Evolutionary conservation across 2,797 vertebrate species (phyloP).

Genomic region (Rachycentron canadum): DNA sequence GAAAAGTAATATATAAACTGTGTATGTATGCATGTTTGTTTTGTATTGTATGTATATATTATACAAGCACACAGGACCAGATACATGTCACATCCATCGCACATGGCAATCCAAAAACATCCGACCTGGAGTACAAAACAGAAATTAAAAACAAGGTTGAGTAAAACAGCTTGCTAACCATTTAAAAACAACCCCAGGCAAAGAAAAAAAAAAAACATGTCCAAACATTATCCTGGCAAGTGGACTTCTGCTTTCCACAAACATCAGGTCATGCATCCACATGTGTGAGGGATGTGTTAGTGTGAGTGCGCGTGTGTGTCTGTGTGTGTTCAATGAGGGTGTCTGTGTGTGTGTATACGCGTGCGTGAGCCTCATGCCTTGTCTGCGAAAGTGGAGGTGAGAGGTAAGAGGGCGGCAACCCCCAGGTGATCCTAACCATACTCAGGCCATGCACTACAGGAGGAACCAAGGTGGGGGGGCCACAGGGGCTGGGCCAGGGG

Average conservation of each 20-base stretch:
- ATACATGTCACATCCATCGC: slow-evolving; percentile 79
- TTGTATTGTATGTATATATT: slow-evolving; percentile 83
- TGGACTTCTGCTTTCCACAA: slow-evolving; percentile 85
- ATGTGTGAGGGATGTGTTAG: slow-evolving; percentile 50
- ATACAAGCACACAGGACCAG: slow-evolving; percentile 85
- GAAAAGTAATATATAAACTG: slow-evolving; percentile 88
- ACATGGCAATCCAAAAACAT: slow-evolving; percentile 71
- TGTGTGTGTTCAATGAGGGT: slow-evolving; percentile 23
- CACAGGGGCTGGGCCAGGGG: slow-evolving; percentile 34
- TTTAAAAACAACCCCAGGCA: slow-evolving; percentile 78
- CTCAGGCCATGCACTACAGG: slow-evolving; percentile 93
- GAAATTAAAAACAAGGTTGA: slow-evolving; percentile 67
- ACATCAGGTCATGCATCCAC: slow-evolving; percentile 83
- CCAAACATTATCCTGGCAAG: slow-evolving; percentile 49
- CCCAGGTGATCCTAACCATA: slow-evolving; percentile 90
- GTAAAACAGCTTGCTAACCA: slow-evolving; percentile 73
- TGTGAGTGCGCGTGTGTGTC: slow-evolving; percentile 23
- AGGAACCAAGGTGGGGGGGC: slow-evolving; percentile 49
- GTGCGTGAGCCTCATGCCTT: slow-evolving; percentile 82
- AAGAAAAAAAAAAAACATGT: slow-evolving; percentile 44
- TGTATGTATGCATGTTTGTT: slow-evolving; percentile 81
- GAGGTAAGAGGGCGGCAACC: slow-evolving; percentile 41
- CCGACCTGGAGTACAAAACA: slow-evolving; percentile 75
- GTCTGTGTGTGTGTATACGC: slow-evolving; percentile 61
- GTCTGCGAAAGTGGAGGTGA: slow-evolving; percentile 70